Conservation (phyloP, 2,888 invertebrate species). For the Drosophila falleni region DNA sequence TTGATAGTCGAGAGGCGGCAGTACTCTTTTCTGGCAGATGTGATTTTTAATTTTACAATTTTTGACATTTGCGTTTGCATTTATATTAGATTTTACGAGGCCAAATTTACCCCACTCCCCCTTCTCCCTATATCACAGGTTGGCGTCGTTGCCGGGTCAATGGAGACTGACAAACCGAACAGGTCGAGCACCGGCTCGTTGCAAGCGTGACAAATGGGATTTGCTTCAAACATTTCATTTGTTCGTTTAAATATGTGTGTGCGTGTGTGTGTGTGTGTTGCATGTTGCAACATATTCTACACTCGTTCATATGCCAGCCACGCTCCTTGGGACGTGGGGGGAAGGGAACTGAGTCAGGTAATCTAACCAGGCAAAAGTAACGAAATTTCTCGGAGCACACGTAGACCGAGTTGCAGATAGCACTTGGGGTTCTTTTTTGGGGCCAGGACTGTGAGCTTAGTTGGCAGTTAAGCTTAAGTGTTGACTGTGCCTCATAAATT, state of each 20-base stretch:
- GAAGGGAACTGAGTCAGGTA: slow-evolving; percentile 9
- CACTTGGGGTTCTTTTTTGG: not conserved
- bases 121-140: slow-evolving; percentile 7
- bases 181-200: slow-evolving; percentile 49
- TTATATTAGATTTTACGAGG: slow-evolving; percentile 78
- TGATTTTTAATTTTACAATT: slow-evolving; percentile 81
- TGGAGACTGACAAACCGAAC: slow-evolving; percentile 65
- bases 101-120: slow-evolving; percentile 29
- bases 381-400: slow-evolving; percentile 45
- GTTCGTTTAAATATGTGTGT: slow-evolving; percentile 2
- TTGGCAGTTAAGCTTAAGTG: slow-evolving; percentile 49
- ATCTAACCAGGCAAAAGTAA: slow-evolving; percentile 38
- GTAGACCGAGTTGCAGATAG: slow-evolving; percentile 39
- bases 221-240: slow-evolving; percentile 39
- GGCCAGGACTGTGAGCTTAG: slow-evolving; percentile 24
- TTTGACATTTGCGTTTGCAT: slow-evolving; percentile 81
- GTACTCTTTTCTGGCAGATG: slow-evolving; percentile 40
- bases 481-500: slow-evolving; percentile 55
- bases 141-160: slow-evolving; percentile 62
- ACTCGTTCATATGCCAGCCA: slow-evolving; percentile 57
- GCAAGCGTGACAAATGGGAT: slow-evolving; percentile 77
- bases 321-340: slow-evolving; percentile 22
- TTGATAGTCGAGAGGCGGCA: slow-evolving; percentile 27
- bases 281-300: slow-evolving; percentile 53
- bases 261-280: slow-evolving; percentile 14